Base-by-base conservation (phyloP, 1,140 invertebrate genomes). In the Drosophila orena region DNA sequence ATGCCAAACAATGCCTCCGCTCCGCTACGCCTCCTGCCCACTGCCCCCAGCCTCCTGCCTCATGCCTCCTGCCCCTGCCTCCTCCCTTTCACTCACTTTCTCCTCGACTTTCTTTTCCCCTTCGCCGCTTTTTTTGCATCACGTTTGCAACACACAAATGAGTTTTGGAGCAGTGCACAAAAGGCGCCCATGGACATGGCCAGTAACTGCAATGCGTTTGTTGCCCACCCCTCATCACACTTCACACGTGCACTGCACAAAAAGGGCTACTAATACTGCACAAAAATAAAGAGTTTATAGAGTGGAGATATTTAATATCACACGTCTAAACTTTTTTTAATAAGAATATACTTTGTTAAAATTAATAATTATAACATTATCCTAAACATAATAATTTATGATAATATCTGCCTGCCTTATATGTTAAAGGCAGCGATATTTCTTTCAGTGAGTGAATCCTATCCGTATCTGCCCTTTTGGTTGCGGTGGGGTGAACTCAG, bases 1-100 rank as follows among this genome's bases (percentile, higher is more conserved):
- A 83, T 78, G 83, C 88, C 89, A 90, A 88, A 90, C 88, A 90
- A 90, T 91, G 88, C 77, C 73, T 53, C 59, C 60, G 22, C 69
- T 42, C 8, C 12, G 14, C 17, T 46, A 12, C 14, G 8, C 15
- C 17, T 15, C 15, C 38, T 2, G 30, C 30, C 30, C 8, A 7
- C 27, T 30, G 27, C 27, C 27, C 0, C 6, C 22, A 3, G 8
- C 15, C 15, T 15, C 15, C 38, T 10, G 27, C 5, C 27, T 27
- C 5, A 6, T 27, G 27, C 3, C 22, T 24, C 4, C 24, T 24
- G 24, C 24, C 4, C 24, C 24, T 4, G 4, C 27, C 27, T 3
- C 27, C 27, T 0, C 35, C 24, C 35, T n/a, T 12, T 27, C n/a
- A 14, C 17, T 24, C 14, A 43, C 66, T 71, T 60, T 37, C 49